Percentiles rank a stretch among this genome's conserved stretches.
Conservation (phyloP, 1,140 invertebrate genomes). For the Drosophila kohkoa region DNA sequence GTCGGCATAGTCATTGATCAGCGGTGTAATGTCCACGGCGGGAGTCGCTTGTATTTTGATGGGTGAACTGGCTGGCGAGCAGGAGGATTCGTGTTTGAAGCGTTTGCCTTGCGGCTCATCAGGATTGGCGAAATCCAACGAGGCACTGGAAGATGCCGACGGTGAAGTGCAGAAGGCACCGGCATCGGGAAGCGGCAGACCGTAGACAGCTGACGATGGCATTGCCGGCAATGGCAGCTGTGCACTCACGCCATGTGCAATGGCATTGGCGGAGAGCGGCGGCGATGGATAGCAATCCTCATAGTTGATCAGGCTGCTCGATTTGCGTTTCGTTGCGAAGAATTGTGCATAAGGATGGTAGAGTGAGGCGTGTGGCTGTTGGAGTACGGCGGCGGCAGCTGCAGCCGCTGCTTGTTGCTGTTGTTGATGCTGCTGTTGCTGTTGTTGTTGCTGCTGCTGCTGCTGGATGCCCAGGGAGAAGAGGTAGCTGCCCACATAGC, state of each 20-base stretch:
- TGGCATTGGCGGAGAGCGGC: constrained; percentile 71
- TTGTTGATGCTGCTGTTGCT: constrained; percentile 53
- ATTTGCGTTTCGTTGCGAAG: constrained; percentile 69
- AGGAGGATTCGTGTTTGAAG: constrained; percentile 75
- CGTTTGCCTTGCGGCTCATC: constrained; percentile 72
- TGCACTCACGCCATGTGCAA: constrained; percentile 7
- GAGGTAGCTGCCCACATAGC: constrained; percentile 87
- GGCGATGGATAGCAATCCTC: constrained; percentile 84
- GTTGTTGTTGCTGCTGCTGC: constrained; percentile 85
- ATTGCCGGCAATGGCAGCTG: constrained; percentile 54
- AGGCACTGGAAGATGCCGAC: constrained; percentile 72
- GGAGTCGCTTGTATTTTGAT: constrained; percentile 83
- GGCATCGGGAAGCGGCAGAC: constrained; percentile 59
- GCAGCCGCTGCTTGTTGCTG: constrained; percentile 53
- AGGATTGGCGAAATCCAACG: constrained; percentile 57
- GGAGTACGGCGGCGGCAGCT: constrained; percentile 84
- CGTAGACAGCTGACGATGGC: constrained; percentile 41
- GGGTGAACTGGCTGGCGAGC: constrained; percentile 77
- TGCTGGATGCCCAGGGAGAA: constrained; percentile 87
- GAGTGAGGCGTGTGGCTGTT: constrained; percentile 58
- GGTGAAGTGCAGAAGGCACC: constrained; percentile 77
- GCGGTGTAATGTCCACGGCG: constrained; percentile 86
- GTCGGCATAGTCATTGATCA: constrained; percentile 85
- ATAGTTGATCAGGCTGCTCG: constrained; percentile 54
- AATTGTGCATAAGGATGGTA: constrained; percentile 78